Evolutionary conservation across 2,888 invertebrate species (phyloP), one percentile per base, ranked within the genome.

Genomic region (Parthenolecanium corni): DNA sequence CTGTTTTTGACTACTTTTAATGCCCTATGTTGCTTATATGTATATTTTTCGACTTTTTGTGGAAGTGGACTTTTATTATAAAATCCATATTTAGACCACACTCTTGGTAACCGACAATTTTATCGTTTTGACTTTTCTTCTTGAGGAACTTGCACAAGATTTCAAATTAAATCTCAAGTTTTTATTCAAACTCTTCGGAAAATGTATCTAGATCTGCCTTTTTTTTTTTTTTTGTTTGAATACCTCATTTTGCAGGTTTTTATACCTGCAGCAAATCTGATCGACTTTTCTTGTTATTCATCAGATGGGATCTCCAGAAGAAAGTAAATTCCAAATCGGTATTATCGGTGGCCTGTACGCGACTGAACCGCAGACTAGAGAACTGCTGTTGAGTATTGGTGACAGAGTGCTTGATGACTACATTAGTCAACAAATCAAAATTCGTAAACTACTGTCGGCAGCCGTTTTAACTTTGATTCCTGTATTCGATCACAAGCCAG

Each of bases 321-420:
- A 90, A 72, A 79, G 77, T 1, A 91, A 92, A 75, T 84, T 88
- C 70, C 87, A 89, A 70, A 79, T 94, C 16, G 84, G 86, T 0
- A 73, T 94, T n/a, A 75, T 90, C 25, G 92, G 93, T 66, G 89
- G 90, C 58, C 73, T 91, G 56, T 89, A 84, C 71, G 85, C 82
- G 0, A 82, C 85, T 0, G 86, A 93, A 71, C 88, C 89, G 0
- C 76, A 88, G 16, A 91, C 92, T 0, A 81, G 92, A 61, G 94
- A 95, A 74, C 77, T 95, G 65, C 75, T 86, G 1, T 71, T 92
- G 0, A 84, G 92, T 73, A 78, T 95, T 68, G 86, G 87, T 0
- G 80, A 89, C 0, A 93, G 94, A 75, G 74, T 94, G 20, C 74
- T 85, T 23, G 81, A 79, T 58, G 91, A 88, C 0, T 81, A 85